Evolutionary conservation across 2,797 vertebrate species (phyloP).

Genomic region (Bovichtus diacanthus): DNA sequence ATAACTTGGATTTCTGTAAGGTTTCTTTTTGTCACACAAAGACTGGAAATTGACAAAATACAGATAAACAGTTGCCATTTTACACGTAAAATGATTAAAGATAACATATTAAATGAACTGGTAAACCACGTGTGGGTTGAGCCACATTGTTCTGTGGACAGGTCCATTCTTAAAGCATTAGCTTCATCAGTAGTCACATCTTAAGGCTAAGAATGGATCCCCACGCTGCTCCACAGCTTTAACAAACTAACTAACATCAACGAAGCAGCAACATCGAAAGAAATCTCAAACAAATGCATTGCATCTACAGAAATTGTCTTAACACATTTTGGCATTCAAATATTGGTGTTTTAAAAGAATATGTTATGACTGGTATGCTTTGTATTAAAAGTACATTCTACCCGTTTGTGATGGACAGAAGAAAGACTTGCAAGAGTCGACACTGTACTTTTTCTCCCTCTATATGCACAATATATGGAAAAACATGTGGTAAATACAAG

Average conservation of each 20-base stretch:
- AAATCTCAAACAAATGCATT: slow-evolving; percentile 65
- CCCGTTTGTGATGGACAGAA: slow-evolving; percentile 67
- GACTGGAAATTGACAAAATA: slow-evolving; percentile 60
- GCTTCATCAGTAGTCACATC: slow-evolving; percentile 68
- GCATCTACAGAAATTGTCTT: slow-evolving; percentile 69
- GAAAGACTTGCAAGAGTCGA: slow-evolving; percentile 73
- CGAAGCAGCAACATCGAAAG: slow-evolving; percentile 71
- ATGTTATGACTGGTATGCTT: slow-evolving; percentile 64
- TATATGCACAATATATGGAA: slow-evolving; percentile 47
- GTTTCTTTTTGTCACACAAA: slow-evolving; percentile 66
- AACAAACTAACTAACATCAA: slow-evolving; percentile 62
- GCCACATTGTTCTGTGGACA: slow-evolving; percentile 64
- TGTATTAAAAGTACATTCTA: slow-evolving; percentile 79
- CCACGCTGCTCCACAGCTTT: slow-evolving; percentile 59
- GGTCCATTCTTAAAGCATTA: slow-evolving; percentile 69
- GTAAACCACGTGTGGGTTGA: slow-evolving; percentile 65
- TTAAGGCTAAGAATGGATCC: slow-evolving; percentile 84
- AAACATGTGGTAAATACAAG: slow-evolving; percentile 28
- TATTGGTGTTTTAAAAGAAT: slow-evolving; percentile 70
- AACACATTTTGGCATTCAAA: slow-evolving; percentile 79
- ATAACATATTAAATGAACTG: slow-evolving; percentile 50
- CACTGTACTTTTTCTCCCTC: slow-evolving; percentile 45
- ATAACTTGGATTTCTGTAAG: slow-evolving; percentile 78
- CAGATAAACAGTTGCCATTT: slow-evolving; percentile 54
- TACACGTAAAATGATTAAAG: slow-evolving; percentile 51